Percentiles rank a stretch among this genome's conserved stretches.
These are phyloP conservation scores for Agriopis aurantiaria DNA, from an alignment of 2,888 invertebrate species.

Conservation along the genomic window DNA sequence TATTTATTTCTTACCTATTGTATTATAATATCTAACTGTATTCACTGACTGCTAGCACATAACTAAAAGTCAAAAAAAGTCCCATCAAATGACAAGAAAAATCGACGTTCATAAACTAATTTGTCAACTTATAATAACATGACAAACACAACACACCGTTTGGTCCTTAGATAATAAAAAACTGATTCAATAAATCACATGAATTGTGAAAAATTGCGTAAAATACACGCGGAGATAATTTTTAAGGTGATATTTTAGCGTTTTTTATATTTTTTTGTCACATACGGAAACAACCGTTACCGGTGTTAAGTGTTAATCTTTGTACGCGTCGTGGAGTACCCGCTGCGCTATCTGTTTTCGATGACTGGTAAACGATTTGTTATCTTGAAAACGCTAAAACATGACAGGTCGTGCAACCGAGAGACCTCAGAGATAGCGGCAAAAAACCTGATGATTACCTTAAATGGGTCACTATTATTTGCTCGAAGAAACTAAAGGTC, in stretches of 20 bases:
- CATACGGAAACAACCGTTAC: slow-evolving; percentile 48
- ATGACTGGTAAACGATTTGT: slow-evolving; percentile 52
- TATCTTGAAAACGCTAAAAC: slow-evolving; percentile 47
- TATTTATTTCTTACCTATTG: slow-evolving; percentile 8
- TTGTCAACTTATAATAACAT: slow-evolving; percentile 32
- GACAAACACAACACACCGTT: slow-evolving; percentile 21
- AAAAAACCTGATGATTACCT: slow-evolving; percentile 1
- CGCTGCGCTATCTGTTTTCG: slow-evolving; percentile 42
- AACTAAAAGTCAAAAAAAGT: slow-evolving; percentile 9
- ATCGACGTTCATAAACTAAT: slow-evolving; percentile 31
- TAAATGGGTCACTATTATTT: neutral
- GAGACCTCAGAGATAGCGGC: slow-evolving; percentile 30
- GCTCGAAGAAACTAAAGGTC: neutral
- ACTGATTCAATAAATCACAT: slow-evolving; percentile 41
- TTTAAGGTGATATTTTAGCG: slow-evolving; percentile 29
- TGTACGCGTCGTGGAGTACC: slow-evolving; percentile 38
- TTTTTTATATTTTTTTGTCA: slow-evolving; percentile 33
- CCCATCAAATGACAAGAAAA: slow-evolving; percentile 20
- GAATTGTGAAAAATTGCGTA: slow-evolving; percentile 40
- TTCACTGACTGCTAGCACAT: slow-evolving; percentile 2
- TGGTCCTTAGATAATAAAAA: slow-evolving; percentile 9
- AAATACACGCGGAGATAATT: slow-evolving; percentile 32
- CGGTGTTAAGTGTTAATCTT: slow-evolving; percentile 38
- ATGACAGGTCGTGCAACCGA: slow-evolving; percentile 52
- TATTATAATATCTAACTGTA: slow-evolving; percentile 16